Base-by-base conservation (phyloP, 2,888 invertebrate species). In the Masnerella sp. region DNA sequence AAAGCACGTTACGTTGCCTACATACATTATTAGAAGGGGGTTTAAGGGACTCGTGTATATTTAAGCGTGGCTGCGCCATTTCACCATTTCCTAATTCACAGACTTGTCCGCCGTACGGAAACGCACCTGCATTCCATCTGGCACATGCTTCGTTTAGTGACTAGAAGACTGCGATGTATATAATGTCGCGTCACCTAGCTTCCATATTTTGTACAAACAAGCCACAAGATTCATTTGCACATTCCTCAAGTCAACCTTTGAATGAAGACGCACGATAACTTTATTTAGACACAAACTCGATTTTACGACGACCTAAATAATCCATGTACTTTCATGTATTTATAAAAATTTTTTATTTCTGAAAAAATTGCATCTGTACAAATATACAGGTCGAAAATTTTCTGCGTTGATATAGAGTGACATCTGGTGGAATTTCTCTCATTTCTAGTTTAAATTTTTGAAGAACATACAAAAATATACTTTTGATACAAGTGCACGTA, bases 51-150 rank as follows among this genome's bases (percentile, higher is more conserved):
- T 34, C 28, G 58, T 77, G 72, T 78, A 75, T 71, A 69, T 76
- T 76, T 74, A 74, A 68, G 61, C 59, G 64, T 68, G 65, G 45
- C 75, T 52, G 61, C 36, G 51, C 68, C 68, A 73, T 76, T 78
- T 77, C 70, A 72, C 64, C 59, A 68, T 72, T 75, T 71, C 73
- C 78, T 77, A 78, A 78, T 78, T 78, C 78, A 77, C 74, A 47
- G 54, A 71, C 67, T 74, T 74, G 59, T 71, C 64, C 65, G 52
- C 45, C 18, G 52, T 62, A 59, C 68, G 75, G 59, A 68, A 75
- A 71, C 75, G 68, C 74, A 75, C 75, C 71, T 75, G 75, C 75
- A 75, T 71, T 62, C 70, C 74, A 71, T 65, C 71, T 70, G 70
- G 70, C 70, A 71, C 64, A 71, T 38, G 70, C 54, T 64, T 64